Percentiles rank a stretch among this genome's conserved stretches.
phyloP scores from a whole-genome alignment of 2,797 vertebrate species.

The Siniperca obscura region DNA sequence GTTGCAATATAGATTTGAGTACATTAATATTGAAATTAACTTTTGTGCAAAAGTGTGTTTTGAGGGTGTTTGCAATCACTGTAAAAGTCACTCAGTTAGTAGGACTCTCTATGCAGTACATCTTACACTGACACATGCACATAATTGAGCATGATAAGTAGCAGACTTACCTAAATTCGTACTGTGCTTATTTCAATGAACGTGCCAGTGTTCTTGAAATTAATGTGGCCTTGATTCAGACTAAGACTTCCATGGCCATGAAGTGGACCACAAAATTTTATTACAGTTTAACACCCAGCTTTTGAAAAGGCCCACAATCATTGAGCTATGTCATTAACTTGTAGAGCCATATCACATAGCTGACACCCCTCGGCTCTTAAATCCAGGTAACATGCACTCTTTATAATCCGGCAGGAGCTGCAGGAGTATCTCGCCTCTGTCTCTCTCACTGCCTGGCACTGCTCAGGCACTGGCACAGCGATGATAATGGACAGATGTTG shows the following conservation, averaged over 20 bases:
- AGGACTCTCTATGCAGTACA: constrained; percentile 1
- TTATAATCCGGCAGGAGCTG: constrained; percentile 57
- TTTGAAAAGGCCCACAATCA: constrained; percentile 44
- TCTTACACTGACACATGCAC: constrained; percentile 8
- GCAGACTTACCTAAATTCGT: not conserved
- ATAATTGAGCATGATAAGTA: constrained; percentile 15
- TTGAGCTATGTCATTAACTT: constrained; percentile 57
- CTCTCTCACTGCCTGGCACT: constrained; percentile 44
- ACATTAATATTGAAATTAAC: constrained; percentile 23
- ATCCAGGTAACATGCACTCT: constrained; percentile 52
- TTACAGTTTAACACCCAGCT: constrained; percentile 37
- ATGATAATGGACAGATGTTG: constrained; percentile 59
- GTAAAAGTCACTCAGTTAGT: constrained; percentile 7
- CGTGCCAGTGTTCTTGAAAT: constrained; percentile 29
- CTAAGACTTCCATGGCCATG: constrained; percentile 11
- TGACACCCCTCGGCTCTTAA: constrained; percentile 50
- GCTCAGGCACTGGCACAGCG: constrained; percentile 32
- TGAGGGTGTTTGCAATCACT: constrained; percentile 13
- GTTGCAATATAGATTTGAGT: constrained; percentile 6
- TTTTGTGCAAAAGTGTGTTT: not conserved
- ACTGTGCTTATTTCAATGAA: constrained; percentile 15
- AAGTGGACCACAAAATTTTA: constrained; percentile 47
- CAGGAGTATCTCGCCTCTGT: constrained; percentile 33
- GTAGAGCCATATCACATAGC: constrained; percentile 48
- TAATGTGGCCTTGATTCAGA: constrained; percentile 10